phyloP scores from a whole-genome alignment of 2,888 invertebrate species.

The Tanytarsus gracilentus region DNA sequence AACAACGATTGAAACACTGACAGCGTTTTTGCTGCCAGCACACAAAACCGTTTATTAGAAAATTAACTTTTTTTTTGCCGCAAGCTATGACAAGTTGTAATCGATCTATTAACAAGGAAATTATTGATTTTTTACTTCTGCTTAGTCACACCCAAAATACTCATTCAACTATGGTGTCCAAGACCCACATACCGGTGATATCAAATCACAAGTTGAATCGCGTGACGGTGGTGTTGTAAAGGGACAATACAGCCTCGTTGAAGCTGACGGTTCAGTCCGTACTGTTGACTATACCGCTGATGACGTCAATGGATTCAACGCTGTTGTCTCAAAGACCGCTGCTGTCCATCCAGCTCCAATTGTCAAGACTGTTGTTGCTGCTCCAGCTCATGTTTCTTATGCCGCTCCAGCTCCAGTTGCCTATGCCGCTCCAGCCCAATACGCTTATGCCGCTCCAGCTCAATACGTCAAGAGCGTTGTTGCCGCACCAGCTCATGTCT shows the following conservation, averaged over 20 bases:
- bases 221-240: constrained; percentile 44
- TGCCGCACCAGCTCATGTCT: constrained; percentile 29
- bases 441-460: constrained; percentile 30
- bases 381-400: constrained; percentile 30
- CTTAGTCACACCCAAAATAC: constrained; percentile 42
- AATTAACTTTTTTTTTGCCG: background rate
- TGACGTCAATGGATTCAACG: constrained; percentile 42
- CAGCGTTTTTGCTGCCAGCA: background rate
- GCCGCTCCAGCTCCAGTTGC: constrained; percentile 30
- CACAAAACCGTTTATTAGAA: background rate
- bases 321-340: constrained; percentile 39
- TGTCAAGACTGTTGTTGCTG: constrained; percentile 26
- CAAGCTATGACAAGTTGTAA: constrained; percentile 2
- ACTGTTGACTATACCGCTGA: constrained; percentile 44
- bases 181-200: constrained; percentile 43
- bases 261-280: constrained; percentile 44
- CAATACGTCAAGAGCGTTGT: constrained; percentile 31
- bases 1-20: background rate
- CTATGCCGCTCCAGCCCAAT: constrained; percentile 30
- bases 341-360: constrained; percentile 31
- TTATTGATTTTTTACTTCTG: constrained; percentile 18
- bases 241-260: constrained; percentile 44
- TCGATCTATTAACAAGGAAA: constrained; percentile 3
- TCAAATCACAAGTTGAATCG: constrained; percentile 43
- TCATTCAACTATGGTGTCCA: constrained; percentile 44